phyloP scores from a whole-genome alignment of 2,888 invertebrate species.

The Scaptodrosophila latifasciaeformis region DNA sequence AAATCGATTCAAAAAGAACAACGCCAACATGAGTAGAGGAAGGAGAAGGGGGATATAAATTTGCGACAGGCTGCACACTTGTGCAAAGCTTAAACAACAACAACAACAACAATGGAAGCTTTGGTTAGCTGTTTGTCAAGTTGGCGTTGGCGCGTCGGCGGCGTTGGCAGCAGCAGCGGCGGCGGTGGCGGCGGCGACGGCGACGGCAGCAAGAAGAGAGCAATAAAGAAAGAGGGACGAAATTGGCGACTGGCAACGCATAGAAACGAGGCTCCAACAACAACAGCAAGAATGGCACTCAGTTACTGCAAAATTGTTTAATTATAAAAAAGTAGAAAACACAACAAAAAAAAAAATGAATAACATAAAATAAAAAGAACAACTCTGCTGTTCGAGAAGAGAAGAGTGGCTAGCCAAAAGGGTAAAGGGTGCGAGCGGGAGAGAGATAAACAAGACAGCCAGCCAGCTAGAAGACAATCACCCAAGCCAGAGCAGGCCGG shows the following conservation, averaged over 20 bases:
- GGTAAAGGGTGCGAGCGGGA: slow-evolving; percentile 39
- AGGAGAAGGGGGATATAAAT: neutral
- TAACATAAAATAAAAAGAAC: too few species aligned
- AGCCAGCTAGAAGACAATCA: too few species aligned
- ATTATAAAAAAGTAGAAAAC: slow-evolving; percentile 62
- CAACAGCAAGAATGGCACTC: slow-evolving; percentile 15
- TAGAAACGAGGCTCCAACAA: slow-evolving; percentile 8
- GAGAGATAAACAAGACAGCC: too few species aligned
- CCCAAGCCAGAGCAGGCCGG: too few species aligned
- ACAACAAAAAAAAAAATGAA: slow-evolving; percentile 23
- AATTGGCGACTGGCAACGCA: slow-evolving; percentile 5
- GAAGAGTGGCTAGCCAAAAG: too few species aligned
- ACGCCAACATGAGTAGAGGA: too few species aligned
- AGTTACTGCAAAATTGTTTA: slow-evolving; percentile 57
- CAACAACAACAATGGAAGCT: slow-evolving; percentile 15
- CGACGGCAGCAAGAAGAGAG: slow-evolving; percentile 15
- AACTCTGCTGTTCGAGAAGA: too few species aligned
- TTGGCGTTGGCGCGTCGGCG: slow-evolving; percentile 13
- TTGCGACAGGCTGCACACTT: slow-evolving; percentile 35
- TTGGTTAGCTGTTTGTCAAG: slow-evolving; percentile 29
- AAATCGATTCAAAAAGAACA: slow-evolving; percentile 25
- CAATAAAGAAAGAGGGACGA: slow-evolving; percentile 8
- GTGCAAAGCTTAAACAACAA: slow-evolving; percentile 35
- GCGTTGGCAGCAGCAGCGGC: too few species aligned
- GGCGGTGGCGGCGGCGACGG: too few species aligned